Evolutionary conservation across 2,113 vertebrate genomes (phyloP).

Genomic region (Pseudonaja textilis): DNA sequence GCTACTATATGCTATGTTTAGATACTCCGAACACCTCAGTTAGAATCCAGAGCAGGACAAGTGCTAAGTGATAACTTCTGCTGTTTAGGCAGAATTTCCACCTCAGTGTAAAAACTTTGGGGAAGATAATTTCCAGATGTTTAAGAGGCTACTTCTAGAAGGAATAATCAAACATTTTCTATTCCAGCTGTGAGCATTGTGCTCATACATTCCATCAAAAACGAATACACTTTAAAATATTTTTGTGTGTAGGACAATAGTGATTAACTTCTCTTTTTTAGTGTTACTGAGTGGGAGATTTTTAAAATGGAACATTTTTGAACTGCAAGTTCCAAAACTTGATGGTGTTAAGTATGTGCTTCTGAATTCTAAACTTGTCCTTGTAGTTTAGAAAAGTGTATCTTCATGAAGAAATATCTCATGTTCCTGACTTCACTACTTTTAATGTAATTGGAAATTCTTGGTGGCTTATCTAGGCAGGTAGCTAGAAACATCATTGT

Average conservation of each 20-base stretch:
- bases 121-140: background rate
- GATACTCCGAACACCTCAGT: background rate
- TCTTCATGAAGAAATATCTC: constrained; percentile 28
- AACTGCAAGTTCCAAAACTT: background rate
- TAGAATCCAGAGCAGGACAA: background rate
- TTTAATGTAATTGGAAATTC: constrained; percentile 39
- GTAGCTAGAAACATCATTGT: constrained; percentile 43
- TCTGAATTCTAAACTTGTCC: background rate
- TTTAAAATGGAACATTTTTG: background rate
- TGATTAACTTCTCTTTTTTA: background rate
- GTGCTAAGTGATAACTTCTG: background rate
- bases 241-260: background rate
- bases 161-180: background rate
- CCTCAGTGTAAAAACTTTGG: background rate
- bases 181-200: background rate
- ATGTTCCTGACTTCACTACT: constrained; percentile 22
- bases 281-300: background rate
- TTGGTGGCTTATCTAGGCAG: constrained; percentile 30
- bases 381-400: constrained; percentile 4
- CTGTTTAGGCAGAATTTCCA: background rate
- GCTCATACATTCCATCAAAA: background rate
- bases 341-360: background rate
- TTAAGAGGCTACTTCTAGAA: background rate
- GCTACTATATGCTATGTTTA: background rate
- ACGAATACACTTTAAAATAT: background rate